These are phyloP conservation scores for Toxonevra muliebris DNA, from an alignment of 2,888 invertebrate genomes.

Conservation along the genomic window DNA sequence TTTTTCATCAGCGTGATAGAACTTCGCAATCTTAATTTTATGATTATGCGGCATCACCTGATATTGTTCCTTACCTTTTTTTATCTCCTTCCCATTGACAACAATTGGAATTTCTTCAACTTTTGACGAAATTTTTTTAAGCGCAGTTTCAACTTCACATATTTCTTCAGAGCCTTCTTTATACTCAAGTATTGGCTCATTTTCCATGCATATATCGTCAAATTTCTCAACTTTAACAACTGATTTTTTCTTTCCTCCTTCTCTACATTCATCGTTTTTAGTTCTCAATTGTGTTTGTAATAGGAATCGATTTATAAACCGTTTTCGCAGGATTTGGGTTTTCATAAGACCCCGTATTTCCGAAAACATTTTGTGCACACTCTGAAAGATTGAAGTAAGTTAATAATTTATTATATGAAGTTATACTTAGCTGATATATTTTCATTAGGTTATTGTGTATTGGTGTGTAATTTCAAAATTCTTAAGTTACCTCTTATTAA, in stretches of 20 bases:
- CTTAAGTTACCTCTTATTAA: no score
- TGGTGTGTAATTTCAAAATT: no score
- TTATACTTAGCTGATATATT: no score
- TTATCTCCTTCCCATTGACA: slow-evolving; percentile 86
- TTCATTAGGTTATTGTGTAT: no score
- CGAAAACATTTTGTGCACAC: no score
- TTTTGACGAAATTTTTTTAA: slow-evolving; percentile 71
- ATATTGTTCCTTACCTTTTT: slow-evolving; percentile 75
- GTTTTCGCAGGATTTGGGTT: no score
- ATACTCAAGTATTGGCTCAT: slow-evolving; percentile 82
- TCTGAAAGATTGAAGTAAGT: no score
- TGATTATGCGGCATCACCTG: slow-evolving; percentile 92
- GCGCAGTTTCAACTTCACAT: slow-evolving; percentile 72
- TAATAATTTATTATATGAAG: no score
- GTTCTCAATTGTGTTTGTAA: no score
- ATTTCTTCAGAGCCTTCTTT: slow-evolving; percentile 84
- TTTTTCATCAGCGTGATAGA: slow-evolving; percentile 84
- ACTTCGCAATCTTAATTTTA: slow-evolving; percentile 83
- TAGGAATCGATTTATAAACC: no score
- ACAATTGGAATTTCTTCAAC: slow-evolving; percentile 90
- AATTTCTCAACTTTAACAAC: slow-evolving; percentile 68
- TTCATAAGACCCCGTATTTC: no score
- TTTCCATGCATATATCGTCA: slow-evolving; percentile 73
- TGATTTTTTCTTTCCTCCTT: slow-evolving; percentile 21
- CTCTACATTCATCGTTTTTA: no score